Evolutionary conservation across 2,113 vertebrate genomes (phyloP), one percentile per base, ranked within the genome.

Genomic region (Manacus vitellinus): DNA sequence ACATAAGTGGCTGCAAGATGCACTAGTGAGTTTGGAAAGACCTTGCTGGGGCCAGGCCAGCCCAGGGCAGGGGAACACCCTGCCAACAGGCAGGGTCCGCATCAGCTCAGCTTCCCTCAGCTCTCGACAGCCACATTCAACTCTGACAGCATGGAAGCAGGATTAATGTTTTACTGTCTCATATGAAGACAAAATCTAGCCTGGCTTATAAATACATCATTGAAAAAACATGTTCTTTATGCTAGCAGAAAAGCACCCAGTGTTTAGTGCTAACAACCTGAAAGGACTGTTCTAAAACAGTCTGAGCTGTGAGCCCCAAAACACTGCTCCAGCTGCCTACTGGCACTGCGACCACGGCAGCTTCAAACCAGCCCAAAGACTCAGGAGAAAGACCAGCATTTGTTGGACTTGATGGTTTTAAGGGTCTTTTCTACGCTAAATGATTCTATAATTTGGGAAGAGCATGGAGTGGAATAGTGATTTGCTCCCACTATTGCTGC

Each of bases 1-100:
- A 25, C 2, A 5, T 21, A 37, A 65, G 9, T 0, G 0, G 10
- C 66, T 83, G 22, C n/a, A 74, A 46, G 58, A 77, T 1, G 7
- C 37, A 27, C 8, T 3, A 4, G 5, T 23, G n/a, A 54, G 24
- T 66, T 7, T 61, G 27, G 31, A 74, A 80, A 95, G 11, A 7
- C 55, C 4, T 63, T 89, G 4, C 14, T 39, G 27, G 9, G 4
- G 1, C 15, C 7, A 61, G 51, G 19, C 21, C 46, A 84, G 30
- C 4, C 46, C 1, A 2, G 46, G 55, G 2, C 31, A 62, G 4
- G 3, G 21, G 2, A 16, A 20, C 1, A 49, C 13, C 51, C 6
- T 63, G 14, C 18, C 5, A 18, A 83, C 20, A 58, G 35, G 8
- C 0, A 0, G 13, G 31, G 2, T 8, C 35, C 1, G 0, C 2